A percentile compares a stretch with the other conserved stretches of the same genome.
Conservation (phyloP, 2,797 vertebrate genomes). For the Gouania willdenowi region DNA sequence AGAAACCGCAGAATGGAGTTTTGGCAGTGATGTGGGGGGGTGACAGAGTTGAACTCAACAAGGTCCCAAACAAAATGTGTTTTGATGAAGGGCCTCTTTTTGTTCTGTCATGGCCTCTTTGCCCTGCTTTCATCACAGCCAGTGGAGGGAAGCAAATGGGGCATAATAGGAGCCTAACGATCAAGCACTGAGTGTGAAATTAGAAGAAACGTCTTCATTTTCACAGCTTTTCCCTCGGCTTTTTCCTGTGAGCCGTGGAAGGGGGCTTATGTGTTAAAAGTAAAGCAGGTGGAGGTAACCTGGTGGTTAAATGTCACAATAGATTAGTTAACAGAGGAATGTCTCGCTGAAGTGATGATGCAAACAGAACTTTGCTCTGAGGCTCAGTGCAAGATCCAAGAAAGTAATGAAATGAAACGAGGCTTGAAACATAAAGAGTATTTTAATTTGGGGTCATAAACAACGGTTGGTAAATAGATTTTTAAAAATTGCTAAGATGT, state of each 20-base stretch:
- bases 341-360: slow-evolving; percentile 23
- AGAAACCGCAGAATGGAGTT: slow-evolving; percentile 47
- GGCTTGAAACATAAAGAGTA: too few species aligned
- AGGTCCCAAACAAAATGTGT: slow-evolving; percentile 75
- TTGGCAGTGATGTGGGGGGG: slow-evolving; percentile 37
- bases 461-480: too few species aligned
- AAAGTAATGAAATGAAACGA: too few species aligned
- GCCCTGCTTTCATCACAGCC: slow-evolving; percentile 73
- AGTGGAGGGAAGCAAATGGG: slow-evolving; percentile 78
- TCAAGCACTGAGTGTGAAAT: slow-evolving; percentile 78
- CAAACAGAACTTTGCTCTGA: slow-evolving; percentile 16
- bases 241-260: slow-evolving; percentile 24
- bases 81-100: slow-evolving; percentile 77
- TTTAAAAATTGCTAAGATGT: too few species aligned
- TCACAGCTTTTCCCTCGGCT: slow-evolving; percentile 58
- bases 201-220: slow-evolving; percentile 81
- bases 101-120: slow-evolving; percentile 73
- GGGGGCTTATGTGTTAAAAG: slow-evolving; percentile 68
- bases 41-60: slow-evolving; percentile 41
- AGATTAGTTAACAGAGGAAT: slow-evolving; percentile 47
- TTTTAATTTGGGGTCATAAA: too few species aligned
- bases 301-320: slow-evolving; percentile 42
- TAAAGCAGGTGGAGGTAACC: slow-evolving; percentile 47
- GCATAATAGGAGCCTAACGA: slow-evolving; percentile 79
- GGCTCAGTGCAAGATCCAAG: not conserved